These are phyloP conservation scores for Nycticryphes semicollaris DNA, from an alignment of 2,113 vertebrate species.

Conservation along the genomic window DNA sequence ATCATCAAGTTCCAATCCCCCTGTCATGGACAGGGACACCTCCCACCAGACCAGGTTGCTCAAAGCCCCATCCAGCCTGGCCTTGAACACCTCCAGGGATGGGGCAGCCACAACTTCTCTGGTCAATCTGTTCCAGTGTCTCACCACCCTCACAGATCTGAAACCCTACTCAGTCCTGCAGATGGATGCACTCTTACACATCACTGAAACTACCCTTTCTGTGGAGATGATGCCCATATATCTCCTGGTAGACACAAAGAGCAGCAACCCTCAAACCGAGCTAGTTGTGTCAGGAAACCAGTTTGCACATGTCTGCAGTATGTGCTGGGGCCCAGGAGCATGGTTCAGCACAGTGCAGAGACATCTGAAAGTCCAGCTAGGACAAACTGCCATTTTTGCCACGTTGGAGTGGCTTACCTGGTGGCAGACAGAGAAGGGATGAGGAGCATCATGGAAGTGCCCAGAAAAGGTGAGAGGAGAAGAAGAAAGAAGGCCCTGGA, in stretches of 20 bases:
- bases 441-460: not conserved
- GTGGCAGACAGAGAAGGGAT: not conserved
- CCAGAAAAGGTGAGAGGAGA: not conserved
- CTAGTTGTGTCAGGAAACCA: not conserved
- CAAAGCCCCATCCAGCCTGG: too few species aligned
- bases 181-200: not conserved
- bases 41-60: too few species aligned
- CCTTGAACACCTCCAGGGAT: too few species aligned
- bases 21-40: too few species aligned
- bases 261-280: not conserved
- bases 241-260: not conserved
- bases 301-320: not conserved
- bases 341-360: not conserved
- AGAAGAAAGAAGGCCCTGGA: not conserved
- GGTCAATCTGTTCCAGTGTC: too few species aligned
- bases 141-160: not conserved
- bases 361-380: not conserved
- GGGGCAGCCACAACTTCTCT: too few species aligned
- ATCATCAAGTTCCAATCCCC: too few species aligned
- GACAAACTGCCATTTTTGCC: not conserved
- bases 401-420: not conserved
- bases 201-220: not conserved
- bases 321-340: not conserved
- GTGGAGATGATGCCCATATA: not conserved
- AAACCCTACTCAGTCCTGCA: not conserved